phyloP scores from a whole-genome alignment of 2,113 vertebrate species.

The Tachuris rubrigastra region DNA sequence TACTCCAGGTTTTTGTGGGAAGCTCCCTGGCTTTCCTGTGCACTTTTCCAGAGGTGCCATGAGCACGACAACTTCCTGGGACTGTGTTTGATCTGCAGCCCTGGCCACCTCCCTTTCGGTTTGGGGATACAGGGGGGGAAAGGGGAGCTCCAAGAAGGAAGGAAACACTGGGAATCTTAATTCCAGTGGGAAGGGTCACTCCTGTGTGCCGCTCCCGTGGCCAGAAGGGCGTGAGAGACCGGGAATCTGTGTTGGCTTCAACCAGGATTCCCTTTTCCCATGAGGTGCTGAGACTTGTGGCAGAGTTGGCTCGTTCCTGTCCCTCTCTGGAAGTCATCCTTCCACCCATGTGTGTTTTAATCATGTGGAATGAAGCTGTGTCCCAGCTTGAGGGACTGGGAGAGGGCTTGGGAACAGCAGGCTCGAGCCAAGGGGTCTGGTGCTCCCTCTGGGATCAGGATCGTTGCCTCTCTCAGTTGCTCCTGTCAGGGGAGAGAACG shows the following conservation, averaged over 20 bases:
- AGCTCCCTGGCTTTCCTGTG: neutral
- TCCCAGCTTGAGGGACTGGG: neutral
- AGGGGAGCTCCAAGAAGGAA: neutral
- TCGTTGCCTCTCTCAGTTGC: neutral
- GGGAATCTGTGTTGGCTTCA: neutral
- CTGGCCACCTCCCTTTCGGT: neutral
- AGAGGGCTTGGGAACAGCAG: neutral
- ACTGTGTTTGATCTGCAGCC: neutral
- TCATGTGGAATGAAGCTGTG: accelerated
- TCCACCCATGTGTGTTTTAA: neutral
- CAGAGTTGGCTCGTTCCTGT: neutral
- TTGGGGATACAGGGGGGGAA: neutral
- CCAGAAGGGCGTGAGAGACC: neutral
- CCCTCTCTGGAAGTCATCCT: neutral
- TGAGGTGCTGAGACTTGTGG: neutral
- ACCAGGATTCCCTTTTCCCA: neutral
- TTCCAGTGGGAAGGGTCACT: neutral
- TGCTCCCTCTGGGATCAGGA: neutral
- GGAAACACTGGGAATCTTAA: neutral
- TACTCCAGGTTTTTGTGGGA: neutral
- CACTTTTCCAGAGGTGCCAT: neutral
- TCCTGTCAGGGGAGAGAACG: neutral
- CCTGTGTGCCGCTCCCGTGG: neutral
- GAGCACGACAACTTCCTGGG: neutral
- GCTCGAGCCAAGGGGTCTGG: accelerated